Conservation (phyloP, 2,113 vertebrate genomes). For the Heteronetta atricapilla region DNA sequence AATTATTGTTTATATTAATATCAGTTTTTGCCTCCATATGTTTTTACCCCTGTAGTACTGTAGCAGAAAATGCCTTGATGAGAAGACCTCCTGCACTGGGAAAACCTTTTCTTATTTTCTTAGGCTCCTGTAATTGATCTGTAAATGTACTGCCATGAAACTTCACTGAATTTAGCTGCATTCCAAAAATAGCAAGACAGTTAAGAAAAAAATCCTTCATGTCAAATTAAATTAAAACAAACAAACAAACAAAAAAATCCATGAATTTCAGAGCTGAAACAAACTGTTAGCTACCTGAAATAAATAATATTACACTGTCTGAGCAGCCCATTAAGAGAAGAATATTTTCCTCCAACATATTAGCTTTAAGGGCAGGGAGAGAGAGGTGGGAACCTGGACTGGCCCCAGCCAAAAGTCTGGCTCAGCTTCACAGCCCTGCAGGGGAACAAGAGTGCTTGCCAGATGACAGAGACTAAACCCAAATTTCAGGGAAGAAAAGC, state of each 20-base stretch:
- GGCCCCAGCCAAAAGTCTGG: neutral
- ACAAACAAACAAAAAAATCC: neutral
- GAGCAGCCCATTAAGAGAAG: neutral
- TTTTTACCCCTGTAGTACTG: neutral
- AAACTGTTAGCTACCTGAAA: neutral
- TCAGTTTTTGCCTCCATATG: neutral
- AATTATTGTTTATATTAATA: neutral
- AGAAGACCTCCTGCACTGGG: neutral
- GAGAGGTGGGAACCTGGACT: neutral
- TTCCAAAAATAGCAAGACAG: neutral
- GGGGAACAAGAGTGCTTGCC: neutral
- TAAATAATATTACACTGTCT: neutral
- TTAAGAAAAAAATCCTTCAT: neutral
- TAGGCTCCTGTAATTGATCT: neutral
- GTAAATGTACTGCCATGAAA: neutral
- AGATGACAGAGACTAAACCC: neutral
- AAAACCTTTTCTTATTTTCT: neutral
- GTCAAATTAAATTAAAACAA: neutral
- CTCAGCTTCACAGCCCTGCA: fast-evolving
- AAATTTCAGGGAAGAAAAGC: neutral
- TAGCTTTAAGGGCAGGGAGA: neutral
- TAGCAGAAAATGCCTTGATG: neutral
- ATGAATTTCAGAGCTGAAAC: neutral
- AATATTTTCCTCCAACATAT: neutral
- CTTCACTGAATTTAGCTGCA: neutral